Evolutionary conservation across 2,797 vertebrate genomes (phyloP).

Genomic region (Xiphophorus birchmanni): DNA sequence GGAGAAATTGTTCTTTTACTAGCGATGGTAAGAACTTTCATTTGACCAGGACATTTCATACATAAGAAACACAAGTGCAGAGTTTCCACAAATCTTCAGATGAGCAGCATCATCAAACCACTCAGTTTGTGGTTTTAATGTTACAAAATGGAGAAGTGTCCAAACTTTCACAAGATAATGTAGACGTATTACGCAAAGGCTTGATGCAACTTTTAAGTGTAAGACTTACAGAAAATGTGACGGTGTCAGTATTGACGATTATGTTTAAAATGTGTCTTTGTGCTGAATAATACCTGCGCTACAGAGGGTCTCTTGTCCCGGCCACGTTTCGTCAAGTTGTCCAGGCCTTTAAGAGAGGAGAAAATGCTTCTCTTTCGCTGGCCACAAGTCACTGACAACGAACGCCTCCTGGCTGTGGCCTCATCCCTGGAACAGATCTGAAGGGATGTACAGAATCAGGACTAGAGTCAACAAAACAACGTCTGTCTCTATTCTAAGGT

Average conservation of each 20-base stretch:
- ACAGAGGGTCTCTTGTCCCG: constrained; percentile 88
- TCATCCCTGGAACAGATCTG: constrained; percentile 94
- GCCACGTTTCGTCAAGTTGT: constrained; percentile 87
- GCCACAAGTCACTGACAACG: constrained; percentile 85
- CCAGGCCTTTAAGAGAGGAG: constrained; percentile 92
- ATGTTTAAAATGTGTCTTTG: background rate
- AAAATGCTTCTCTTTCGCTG: constrained; percentile 89
- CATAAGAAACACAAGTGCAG: background rate
- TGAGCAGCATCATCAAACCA: background rate
- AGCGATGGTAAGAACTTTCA: background rate
- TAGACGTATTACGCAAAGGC: background rate
- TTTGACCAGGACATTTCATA: background rate
- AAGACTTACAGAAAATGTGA: background rate
- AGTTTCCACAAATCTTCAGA: background rate
- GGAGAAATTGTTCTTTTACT: background rate
- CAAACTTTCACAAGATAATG: background rate
- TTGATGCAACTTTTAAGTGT: background rate
- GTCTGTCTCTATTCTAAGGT: background rate
- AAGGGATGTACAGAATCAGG: constrained; percentile 43
- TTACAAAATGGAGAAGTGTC: background rate
- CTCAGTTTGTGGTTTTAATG: background rate
- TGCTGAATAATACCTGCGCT: constrained; percentile 82
- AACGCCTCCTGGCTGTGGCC: constrained; percentile 87
- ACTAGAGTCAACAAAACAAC: constrained; percentile 21
- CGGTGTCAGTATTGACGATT: background rate